Base-by-base conservation (phyloP, 2,888 invertebrate species). In the Catocala fraxini region DNA sequence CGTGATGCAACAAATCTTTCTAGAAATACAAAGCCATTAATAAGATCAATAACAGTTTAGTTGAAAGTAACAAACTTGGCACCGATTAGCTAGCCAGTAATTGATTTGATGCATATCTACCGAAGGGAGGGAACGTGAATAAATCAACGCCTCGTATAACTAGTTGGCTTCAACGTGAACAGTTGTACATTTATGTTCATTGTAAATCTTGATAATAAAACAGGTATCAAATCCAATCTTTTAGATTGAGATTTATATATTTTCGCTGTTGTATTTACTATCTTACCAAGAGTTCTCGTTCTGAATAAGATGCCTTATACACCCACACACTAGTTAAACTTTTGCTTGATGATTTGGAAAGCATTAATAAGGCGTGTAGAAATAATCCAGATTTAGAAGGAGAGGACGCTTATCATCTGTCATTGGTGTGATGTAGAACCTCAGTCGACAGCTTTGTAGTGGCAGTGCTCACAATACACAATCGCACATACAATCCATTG, bases 21-120 rank as follows among this genome's bases (percentile, higher is more conserved):
- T 2, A 39, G 6, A 51, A 41, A 10, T 39, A 11, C 35, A 51
- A 15, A 0, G 7, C n/a, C 35, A 5, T 49, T 15, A 39, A 46
- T 47, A 12, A 41, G 5, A 33, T 60, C 54, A 48, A 60, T 45
- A 66, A 46, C 45, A 61, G 43, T 63, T 53, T 25, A 51, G 6
- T 57, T 51, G 0, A 49, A 68, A 49, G 45, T 65, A 43, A 60
- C 48, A 72, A 62, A 56, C 52, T 73, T 64, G 63, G 59, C 62
- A 70, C 70, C 75, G 74, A 80, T 84, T 84, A 84, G 65, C 64
- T 56, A 46, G 43, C 52, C 41, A 34, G 61, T 84, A 85, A 87
- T 84, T 84, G 83, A 83, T 81, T 81, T 73, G 82, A 83, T 86
- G 76, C 77, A 76, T 80, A 84, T 82, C 83, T 80, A 58, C 53